phyloP scores from a whole-genome alignment of 2,113 vertebrate species.

The Dasyurus viverrinus region DNA sequence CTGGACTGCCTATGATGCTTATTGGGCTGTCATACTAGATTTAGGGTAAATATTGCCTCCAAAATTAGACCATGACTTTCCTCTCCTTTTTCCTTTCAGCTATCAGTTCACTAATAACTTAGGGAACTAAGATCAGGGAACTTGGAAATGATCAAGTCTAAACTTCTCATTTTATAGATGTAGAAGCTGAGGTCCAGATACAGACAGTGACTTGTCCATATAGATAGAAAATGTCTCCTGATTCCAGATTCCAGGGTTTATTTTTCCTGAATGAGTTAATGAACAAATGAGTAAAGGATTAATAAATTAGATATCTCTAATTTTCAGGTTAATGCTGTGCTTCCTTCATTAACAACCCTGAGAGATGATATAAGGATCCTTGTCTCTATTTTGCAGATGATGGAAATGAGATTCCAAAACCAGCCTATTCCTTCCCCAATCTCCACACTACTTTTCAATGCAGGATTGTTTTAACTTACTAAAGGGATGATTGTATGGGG shows the following conservation, averaged over 20 bases:
- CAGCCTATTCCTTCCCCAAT: not conserved
- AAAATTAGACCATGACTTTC: not conserved
- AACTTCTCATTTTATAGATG: not conserved
- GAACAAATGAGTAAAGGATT: not conserved
- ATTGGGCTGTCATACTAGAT: not conserved
- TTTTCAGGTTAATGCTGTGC: not conserved
- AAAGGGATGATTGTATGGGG: not conserved
- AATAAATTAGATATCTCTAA: not conserved
- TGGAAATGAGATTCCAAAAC: not conserved
- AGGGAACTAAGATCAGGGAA: not conserved
- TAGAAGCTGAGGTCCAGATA: not conserved
- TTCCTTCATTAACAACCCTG: not conserved
- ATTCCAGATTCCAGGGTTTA: not conserved
- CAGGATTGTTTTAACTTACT: not conserved
- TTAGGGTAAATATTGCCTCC: not conserved
- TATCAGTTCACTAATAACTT: not conserved
- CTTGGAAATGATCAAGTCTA: not conserved
- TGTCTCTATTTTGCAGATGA: not conserved
- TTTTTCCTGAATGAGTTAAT: not conserved
- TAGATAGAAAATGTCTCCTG: not conserved
- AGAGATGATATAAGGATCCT: not conserved
- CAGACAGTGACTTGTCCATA: not conserved
- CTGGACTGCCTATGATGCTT: not conserved
- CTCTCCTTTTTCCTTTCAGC: not conserved
- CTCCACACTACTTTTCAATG: not conserved